phyloP scores from a whole-genome alignment of 2,113 vertebrate species.

The Empidonax alnorum region DNA sequence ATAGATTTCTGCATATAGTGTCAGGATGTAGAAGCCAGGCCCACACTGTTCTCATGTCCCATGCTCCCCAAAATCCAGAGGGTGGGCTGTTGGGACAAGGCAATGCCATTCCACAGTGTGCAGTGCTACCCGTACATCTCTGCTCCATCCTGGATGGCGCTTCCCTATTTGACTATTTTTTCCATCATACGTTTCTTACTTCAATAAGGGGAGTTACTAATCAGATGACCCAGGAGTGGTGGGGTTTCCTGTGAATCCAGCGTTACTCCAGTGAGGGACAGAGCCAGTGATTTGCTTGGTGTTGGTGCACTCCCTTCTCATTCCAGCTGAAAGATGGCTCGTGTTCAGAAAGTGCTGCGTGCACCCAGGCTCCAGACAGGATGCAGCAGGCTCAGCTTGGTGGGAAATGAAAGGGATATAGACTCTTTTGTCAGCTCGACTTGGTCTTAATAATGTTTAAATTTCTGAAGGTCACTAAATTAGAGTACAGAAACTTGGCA shows the following conservation, averaged over 20 bases:
- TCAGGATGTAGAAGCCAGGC: neutral
- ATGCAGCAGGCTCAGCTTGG: neutral
- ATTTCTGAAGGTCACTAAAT: constrained; percentile 45
- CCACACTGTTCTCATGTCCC: rapidly evolving
- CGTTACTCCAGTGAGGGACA: neutral
- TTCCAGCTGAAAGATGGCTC: neutral
- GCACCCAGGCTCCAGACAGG: neutral
- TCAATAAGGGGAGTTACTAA: neutral
- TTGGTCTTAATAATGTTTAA: constrained; percentile 44
- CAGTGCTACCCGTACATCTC: rapidly evolving
- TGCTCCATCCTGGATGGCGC: rapidly evolving
- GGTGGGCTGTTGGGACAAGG: neutral
- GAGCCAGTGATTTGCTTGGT: neutral
- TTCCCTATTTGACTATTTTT: neutral
- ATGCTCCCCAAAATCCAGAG: neutral
- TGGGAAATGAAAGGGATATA: constrained; percentile 26
- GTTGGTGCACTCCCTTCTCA: neutral
- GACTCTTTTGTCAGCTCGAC: constrained; percentile 10
- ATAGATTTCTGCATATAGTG: neutral
- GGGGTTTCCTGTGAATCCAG: rapidly evolving
- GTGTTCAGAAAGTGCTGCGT: neutral
- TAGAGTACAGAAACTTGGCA: constrained; percentile 1
- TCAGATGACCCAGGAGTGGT: neutral
- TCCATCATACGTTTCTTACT: neutral
- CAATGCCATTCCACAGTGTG: rapidly evolving